Evolutionary conservation across 2,888 invertebrate species (phyloP), one percentile per base, ranked within the genome.

Genomic region (Carterocephalus palaemon): DNA sequence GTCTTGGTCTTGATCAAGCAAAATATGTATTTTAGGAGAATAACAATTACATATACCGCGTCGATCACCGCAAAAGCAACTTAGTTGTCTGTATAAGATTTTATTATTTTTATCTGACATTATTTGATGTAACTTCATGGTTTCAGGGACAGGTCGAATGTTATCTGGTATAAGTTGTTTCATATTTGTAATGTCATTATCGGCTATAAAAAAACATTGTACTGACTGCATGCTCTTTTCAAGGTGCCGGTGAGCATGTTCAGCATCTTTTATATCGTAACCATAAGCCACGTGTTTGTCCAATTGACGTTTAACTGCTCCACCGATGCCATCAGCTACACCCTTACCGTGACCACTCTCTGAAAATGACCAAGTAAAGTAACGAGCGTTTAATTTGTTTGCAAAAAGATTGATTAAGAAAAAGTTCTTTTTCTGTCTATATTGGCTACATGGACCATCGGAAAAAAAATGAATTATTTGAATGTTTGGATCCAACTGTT

Each of bases 371-470:
- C 58, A 60, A 1, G 59, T 62, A 0, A 48, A 42, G 12, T 49
- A 56, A 2, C 46, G 22, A 2, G 57, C 22, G 4, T 43, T 48
- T 9, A 54, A 31, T 45, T 53, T 43, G 17, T 36, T 8, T 6
- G 52, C 49, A 29, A 57, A 56, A 15, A 49, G 23, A 32, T 39
- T 49, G 0, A 52, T 22, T 1, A 59, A 46, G 41, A 36, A 53
- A 46, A 60, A 60, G 41, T 52, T 54, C 37, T 54, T 53, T 36
- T 62, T 60, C 37, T 59, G 56, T 8, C 56, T 43, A 31, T 59
- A 59, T 41, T 63, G 58, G 1, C 42, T 46, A 4, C 36, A 47
- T 5, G 61, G 63, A 3, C 59, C 60, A 36, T 62, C 59, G 2
- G 59, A 60, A 36, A 47, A 57, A 40, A 53, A 54, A 49, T 58